A percentile compares a stretch with the other conserved stretches of the same genome.
Conservation (phyloP, 2,797 vertebrate genomes). For the Philypnodon macrostomus region DNA sequence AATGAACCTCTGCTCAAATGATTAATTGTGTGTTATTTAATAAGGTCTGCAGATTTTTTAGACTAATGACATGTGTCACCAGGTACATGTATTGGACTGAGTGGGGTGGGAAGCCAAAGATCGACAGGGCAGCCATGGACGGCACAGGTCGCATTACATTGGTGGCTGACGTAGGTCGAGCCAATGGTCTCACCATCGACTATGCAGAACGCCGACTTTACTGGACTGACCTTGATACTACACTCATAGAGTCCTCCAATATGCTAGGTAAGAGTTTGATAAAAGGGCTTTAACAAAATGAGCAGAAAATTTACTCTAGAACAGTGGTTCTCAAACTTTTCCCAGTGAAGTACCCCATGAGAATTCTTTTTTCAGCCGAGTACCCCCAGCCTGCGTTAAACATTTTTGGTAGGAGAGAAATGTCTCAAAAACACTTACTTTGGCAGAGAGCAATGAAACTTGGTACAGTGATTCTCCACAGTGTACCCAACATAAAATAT, state of each 20-base stretch:
- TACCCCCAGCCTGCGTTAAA: no score
- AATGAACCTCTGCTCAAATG: background rate
- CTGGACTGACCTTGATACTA: constrained; percentile 97
- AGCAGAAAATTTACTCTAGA: no score
- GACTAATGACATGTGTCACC: constrained; percentile 4
- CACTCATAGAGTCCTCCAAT: constrained; percentile 95
- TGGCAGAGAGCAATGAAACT: no score
- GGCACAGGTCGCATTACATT: constrained; percentile 88
- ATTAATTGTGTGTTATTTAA: no score
- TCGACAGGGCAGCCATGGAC: constrained; percentile 96
- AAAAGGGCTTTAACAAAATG: background rate
- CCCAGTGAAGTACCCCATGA: no score
- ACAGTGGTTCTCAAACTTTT: no score
- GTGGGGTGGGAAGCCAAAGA: constrained; percentile 97
- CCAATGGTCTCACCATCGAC: constrained; percentile 96
- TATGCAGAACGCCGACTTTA: constrained; percentile 93
- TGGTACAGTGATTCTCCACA: no score
- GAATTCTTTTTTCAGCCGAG: no score
- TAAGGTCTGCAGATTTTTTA: no score
- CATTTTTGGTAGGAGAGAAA: no score
- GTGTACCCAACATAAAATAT: no score
- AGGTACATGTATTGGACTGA: constrained; percentile 99
- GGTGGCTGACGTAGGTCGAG: constrained; percentile 91
- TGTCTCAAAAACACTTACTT: no score
- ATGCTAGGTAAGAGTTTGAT: constrained; percentile 84